These are phyloP conservation scores for Poecilia wingei DNA, from an alignment of 2,797 vertebrate genomes.

Conservation along the genomic window DNA sequence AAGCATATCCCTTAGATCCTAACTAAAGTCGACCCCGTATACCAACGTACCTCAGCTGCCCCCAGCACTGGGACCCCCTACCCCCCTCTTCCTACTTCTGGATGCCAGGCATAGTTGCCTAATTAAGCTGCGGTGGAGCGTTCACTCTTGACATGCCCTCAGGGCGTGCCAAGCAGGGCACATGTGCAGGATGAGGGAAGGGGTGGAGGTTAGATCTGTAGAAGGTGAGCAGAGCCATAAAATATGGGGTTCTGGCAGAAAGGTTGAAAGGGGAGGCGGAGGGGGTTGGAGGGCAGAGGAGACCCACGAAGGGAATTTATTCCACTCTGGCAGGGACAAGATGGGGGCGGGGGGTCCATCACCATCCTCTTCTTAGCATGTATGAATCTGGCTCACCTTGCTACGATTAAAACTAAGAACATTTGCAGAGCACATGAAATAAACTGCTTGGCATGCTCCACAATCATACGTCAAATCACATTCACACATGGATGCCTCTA, in stretches of 20 bases:
- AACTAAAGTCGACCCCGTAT: slow-evolving; percentile 37
- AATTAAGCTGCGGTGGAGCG: slow-evolving; percentile 65
- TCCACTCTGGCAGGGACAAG: slow-evolving; percentile 27
- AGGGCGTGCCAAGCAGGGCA: slow-evolving; percentile 60
- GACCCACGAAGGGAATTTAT: slow-evolving; percentile 21
- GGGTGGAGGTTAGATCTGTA: slow-evolving; percentile 19
- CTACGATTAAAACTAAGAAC: slow-evolving; percentile 20
- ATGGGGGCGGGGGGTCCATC: slow-evolving; percentile 19
- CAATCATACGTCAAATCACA: slow-evolving; percentile 59
- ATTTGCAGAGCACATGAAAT: slow-evolving; percentile 42
- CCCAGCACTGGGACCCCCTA: slow-evolving; percentile 11
- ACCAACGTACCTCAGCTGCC: slow-evolving; percentile 38
- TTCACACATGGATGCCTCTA: slow-evolving; percentile 31
- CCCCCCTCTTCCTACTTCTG: slow-evolving; percentile 39
- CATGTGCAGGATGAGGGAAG: slow-evolving; percentile 22
- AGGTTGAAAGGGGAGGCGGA: not conserved
- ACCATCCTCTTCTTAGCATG: slow-evolving; percentile 21
- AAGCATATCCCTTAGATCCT: slow-evolving; percentile 21
- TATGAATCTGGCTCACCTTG: slow-evolving; percentile 30
- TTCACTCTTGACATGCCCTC: slow-evolving; percentile 68
- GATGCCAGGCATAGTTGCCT: slow-evolving; percentile 59
- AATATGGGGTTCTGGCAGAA: slow-evolving; percentile 21
- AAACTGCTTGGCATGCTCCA: slow-evolving; percentile 65
- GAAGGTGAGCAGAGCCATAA: slow-evolving; percentile 41
- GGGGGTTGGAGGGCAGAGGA: not conserved